Evolutionary conservation across 2,888 invertebrate species (phyloP).

Genomic region (Meghimatium bilineatum): DNA sequence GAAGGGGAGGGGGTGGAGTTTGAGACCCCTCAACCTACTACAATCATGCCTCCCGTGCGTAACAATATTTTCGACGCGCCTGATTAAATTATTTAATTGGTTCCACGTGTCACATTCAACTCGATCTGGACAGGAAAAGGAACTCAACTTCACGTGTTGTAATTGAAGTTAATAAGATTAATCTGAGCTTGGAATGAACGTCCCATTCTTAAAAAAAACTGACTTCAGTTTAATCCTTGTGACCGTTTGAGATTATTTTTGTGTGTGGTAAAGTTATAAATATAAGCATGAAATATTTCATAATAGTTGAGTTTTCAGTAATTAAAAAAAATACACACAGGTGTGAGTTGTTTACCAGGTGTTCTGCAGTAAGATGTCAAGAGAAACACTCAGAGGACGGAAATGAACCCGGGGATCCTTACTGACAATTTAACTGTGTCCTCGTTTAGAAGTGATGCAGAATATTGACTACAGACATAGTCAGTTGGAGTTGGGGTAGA

Average conservation of each 20-base stretch:
- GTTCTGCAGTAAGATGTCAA: background rate
- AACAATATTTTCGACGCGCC: background rate
- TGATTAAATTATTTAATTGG: background rate
- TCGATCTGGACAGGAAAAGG: background rate
- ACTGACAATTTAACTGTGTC: conserved; percentile 2
- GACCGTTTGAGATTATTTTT: background rate
- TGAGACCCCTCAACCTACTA: too few species aligned
- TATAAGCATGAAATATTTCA: background rate
- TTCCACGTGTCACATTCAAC: background rate
- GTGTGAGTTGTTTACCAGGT: background rate
- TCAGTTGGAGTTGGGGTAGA: background rate
- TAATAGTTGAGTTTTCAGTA: background rate
- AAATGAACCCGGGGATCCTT: background rate
- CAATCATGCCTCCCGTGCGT: too few species aligned
- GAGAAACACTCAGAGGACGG: background rate
- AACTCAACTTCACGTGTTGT: background rate
- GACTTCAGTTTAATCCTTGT: background rate
- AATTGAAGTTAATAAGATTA: conserved; percentile 2
- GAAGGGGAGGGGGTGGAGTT: too few species aligned
- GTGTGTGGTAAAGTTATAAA: background rate
- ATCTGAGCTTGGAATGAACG: too few species aligned
- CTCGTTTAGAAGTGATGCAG: background rate
- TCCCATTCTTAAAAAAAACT: background rate
- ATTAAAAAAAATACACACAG: background rate
- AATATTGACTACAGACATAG: background rate